Conservation (phyloP, 1,140 invertebrate genomes). For the Penaeus indicus region DNA sequence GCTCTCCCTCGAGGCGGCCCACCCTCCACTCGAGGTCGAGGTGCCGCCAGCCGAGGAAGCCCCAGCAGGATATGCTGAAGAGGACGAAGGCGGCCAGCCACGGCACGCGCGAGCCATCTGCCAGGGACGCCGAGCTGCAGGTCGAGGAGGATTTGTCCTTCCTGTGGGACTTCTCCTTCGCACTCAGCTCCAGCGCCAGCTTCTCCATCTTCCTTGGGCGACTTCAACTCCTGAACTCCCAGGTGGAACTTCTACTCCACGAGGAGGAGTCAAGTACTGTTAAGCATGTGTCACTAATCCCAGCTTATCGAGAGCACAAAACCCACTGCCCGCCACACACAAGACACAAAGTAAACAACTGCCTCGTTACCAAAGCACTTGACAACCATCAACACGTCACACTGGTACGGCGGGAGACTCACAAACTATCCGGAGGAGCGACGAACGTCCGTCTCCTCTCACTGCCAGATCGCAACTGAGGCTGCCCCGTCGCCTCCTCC, state of each 20-base stretch:
- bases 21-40: conserved; percentile 50
- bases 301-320: conserved; percentile 31
- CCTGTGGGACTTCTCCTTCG: conserved; percentile 8
- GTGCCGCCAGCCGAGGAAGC: conserved; percentile 48
- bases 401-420: conserved; percentile 21
- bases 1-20: conserved; percentile 47
- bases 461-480: conserved; percentile 53
- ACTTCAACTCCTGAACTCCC: conserved; percentile 44
- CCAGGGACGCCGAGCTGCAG: not conserved
- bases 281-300: conserved; percentile 37
- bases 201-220: conserved; percentile 37
- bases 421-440: conserved; percentile 37
- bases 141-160: conserved; percentile 6
- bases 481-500: conserved; percentile 16
- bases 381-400: conserved; percentile 6
- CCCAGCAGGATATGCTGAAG: conserved; percentile 44
- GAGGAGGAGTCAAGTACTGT: conserved; percentile 32
- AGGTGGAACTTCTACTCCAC: conserved; percentile 45
- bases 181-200: conserved; percentile 19
- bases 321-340: conserved; percentile 31
- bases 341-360: conserved; percentile 32
- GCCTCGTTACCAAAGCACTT: conserved; percentile 31
- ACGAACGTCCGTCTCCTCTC: conserved; percentile 27
- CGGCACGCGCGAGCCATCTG: conserved; percentile 16
- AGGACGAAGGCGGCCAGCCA: conserved; percentile 44